These are phyloP conservation scores for Dynastes hyllus DNA, from an alignment of 2,888 invertebrate genomes.

Conservation along the genomic window DNA sequence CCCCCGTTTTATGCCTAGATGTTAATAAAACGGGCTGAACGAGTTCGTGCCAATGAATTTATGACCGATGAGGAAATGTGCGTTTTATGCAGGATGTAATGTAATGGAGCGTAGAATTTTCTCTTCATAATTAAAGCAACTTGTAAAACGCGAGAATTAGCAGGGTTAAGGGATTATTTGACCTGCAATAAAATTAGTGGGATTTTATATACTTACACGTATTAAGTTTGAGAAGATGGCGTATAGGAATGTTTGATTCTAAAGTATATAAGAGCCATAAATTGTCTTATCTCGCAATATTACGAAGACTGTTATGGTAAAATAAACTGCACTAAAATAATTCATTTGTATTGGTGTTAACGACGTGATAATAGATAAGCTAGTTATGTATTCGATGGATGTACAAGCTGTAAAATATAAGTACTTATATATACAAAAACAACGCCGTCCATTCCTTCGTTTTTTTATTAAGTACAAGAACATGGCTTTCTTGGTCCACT, in stretches of 20 bases:
- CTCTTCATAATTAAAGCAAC: neutral
- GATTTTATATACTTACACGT: neutral
- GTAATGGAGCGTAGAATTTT: conserved; percentile 17
- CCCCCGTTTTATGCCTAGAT: conserved; percentile 17
- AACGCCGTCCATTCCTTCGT: no score
- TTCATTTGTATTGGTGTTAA: neutral
- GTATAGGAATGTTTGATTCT: neutral
- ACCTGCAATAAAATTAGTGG: conserved; percentile 1
- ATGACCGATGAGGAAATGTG: conserved; percentile 20
- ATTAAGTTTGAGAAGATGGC: no score
- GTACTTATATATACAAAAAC: no score
- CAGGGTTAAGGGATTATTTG: neutral
- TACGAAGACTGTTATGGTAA: no score
- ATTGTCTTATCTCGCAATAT: neutral
- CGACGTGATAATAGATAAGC: neutral
- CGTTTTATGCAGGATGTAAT: conserved; percentile 33
- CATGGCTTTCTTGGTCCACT: no score
- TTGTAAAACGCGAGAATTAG: conserved; percentile 7
- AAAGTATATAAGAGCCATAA: no score
- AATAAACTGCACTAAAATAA: neutral
- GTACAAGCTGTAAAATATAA: no score
- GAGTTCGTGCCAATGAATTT: conserved; percentile 34
- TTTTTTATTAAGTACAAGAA: no score
- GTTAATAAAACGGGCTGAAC: conserved; percentile 34
- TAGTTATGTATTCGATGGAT: no score